Evolutionary conservation across 2,888 invertebrate species (phyloP), one percentile per base, ranked within the genome.

Genomic region (Lobophora halterata): DNA sequence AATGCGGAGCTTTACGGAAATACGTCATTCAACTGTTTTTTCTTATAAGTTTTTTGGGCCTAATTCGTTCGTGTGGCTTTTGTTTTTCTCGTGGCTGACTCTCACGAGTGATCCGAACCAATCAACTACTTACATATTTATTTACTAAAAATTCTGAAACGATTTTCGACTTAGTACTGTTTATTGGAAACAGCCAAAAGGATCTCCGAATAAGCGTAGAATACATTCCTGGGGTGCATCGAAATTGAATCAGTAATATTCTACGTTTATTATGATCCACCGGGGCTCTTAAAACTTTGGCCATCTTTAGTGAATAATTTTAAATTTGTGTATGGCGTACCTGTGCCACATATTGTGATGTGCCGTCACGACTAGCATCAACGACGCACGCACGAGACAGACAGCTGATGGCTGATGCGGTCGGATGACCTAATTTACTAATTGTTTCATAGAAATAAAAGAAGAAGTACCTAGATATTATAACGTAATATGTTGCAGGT

Each of bases 331-430:
- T 20, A 46, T 32, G 33, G 35, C 38, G 29, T 32, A 7, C 27
- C n/a, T n/a, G n/a, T n/a, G 10, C 18, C 26, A 35, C 29, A 27
- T n/a, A n/a, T n/a, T n/a, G n/a, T 23, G 30, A 43, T 37, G 29
- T 29, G 32, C 28, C 32, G 39, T 45, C 40, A 47, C 45, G 31
- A 52, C 33, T 43, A 24, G 31, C 37, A 46, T 49, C 42, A 45
- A 42, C 30, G 5, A 35, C 36, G 46, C 18, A 25, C 36, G 41
- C 38, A 41, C 40, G 29, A n/a, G n/a, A 33, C 43, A 43, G 19
- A 33, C 38, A 16, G 29, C 34, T 19, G 16, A 29, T 19, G 23
- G 41, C 23, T 42, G 32, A 37, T 49, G 26, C 20, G 38, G 31
- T 35, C 38, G 24, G 17, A 21, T 35, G 35, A 24, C 27, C 32